Evolutionary conservation across 2,888 invertebrate species (phyloP).

Genomic region (Volucella zonaria): DNA sequence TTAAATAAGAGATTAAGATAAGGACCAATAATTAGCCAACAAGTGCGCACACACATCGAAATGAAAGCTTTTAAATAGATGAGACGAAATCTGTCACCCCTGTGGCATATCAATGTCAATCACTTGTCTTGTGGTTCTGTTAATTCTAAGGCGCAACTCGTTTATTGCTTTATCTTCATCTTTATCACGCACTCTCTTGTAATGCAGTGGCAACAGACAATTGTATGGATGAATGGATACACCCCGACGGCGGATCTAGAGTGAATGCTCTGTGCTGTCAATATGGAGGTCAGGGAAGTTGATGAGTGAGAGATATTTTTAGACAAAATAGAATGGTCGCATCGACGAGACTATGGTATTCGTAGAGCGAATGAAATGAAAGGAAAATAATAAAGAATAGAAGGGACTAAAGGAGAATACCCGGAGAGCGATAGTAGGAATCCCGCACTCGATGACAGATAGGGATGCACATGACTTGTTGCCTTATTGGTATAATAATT

Average conservation of each 20-base stretch:
- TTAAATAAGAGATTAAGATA: constrained; percentile 24
- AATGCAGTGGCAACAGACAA: background rate
- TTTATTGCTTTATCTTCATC: constrained; percentile 35
- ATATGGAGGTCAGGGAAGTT: constrained; percentile 69
- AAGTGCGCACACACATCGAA: constrained; percentile 39
- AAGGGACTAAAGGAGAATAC: background rate
- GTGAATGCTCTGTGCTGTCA: constrained; percentile 61
- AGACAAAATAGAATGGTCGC: constrained; percentile 48
- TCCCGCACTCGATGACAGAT: constrained; percentile 26
- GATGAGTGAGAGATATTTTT: constrained; percentile 56
- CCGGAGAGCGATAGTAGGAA: constrained; percentile 13
- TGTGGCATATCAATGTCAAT: constrained; percentile 72
- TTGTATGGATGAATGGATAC: constrained; percentile 48
- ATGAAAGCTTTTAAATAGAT: constrained; percentile 45
- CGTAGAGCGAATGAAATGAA: constrained; percentile 5
- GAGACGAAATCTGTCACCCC: constrained; percentile 66
- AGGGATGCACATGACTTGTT: constrained; percentile 67
- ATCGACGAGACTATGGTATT: background rate
- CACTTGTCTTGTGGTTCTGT: constrained; percentile 50
- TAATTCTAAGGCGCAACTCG: constrained; percentile 23
- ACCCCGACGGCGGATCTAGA: constrained; percentile 33
- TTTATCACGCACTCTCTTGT: constrained; percentile 37
- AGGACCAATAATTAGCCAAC: constrained; percentile 59
- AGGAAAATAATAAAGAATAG: background rate
- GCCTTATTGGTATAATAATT: constrained; percentile 58